Base-by-base conservation (phyloP, 1,140 invertebrate genomes). In the Drosophila kohkoa region DNA sequence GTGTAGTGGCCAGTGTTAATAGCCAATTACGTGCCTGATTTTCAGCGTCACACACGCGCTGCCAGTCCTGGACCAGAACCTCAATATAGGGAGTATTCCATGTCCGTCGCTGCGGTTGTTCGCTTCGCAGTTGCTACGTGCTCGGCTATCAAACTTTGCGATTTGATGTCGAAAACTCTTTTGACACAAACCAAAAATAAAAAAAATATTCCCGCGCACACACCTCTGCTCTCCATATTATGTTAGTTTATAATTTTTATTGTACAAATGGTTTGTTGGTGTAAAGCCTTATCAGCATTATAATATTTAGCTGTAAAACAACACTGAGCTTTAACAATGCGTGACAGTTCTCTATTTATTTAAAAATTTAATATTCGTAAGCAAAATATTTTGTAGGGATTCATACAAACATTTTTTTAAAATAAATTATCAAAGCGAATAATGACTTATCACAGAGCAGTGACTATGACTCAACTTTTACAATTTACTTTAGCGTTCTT, bases 21-120 rank as follows among this genome's bases (percentile, higher is more conserved):
- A 72, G 85, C 85, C 85, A 89, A 89, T 89, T 89, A 89, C 57
- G 86, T 75, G 78, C 55, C 62, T 79, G 68, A 59, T 76, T 79
- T 77, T 68, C 58, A 75, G 43, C 73, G 28, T 59, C 38, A 74
- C 48, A 68, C 11, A 48, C 15, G 30, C 45, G 35, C 5, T 49
- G 13, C 2, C n/a, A 49, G 25, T 62, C 45, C 28, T 59, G 32
- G 64, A 49, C 52, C 32, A 49, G 65, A 25, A 25, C 20, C 20
- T 4, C 20, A 25, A 25, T 25, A 25, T 25, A 25, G 20, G 20
- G 20, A 25, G 20, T 25, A 3, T 25, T 69, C 54, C 59, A 48
- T 64, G 62, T 64, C 20, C 28, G 38, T 52, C 67, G 51, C 67
- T 73, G 74, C 51, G 66, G 68, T 57, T 35, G 13, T 32, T 54